Conservation (phyloP, 1,140 invertebrate species). For the Brachionus asplanchnoidis region DNA sequence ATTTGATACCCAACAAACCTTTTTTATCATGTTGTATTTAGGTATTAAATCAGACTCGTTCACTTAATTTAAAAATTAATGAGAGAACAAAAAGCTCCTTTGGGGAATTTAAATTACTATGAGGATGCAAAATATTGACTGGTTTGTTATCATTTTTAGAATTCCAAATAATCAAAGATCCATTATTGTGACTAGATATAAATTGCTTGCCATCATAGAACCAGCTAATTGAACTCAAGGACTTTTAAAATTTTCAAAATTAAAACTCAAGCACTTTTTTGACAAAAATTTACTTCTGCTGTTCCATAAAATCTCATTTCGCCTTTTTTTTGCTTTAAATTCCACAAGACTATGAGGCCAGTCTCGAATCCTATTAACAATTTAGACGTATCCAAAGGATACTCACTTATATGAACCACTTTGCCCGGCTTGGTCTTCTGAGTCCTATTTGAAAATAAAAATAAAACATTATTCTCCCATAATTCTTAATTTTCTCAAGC, state of each 20-base stretch:
- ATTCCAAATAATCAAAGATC: constrained; percentile 86
- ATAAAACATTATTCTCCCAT: background rate
- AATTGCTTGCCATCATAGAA: constrained; percentile 96
- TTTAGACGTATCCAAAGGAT: constrained; percentile 87
- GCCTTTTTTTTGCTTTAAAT: constrained; percentile 70
- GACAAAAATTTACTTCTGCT: constrained; percentile 48
- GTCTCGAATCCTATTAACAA: constrained; percentile 93
- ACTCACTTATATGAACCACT: constrained; percentile 88
- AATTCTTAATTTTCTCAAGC: constrained; percentile 58
- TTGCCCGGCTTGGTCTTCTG: constrained; percentile 65
- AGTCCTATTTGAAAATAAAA: background rate
- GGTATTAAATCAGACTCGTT: constrained; percentile 24
- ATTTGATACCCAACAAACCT: constrained; percentile 32
- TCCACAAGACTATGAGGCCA: constrained; percentile 90
- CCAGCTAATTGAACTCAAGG: constrained; percentile 82
- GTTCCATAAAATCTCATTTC: constrained; percentile 52
- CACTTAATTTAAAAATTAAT: constrained; percentile 20
- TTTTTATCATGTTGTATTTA: constrained; percentile 29
- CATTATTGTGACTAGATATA: constrained; percentile 90
- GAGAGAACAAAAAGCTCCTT: background rate
- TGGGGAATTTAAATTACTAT: constrained; percentile 65
- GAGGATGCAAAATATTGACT: constrained; percentile 75
- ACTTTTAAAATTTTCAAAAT: constrained; percentile 55
- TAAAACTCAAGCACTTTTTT: background rate
- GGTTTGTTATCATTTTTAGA: constrained; percentile 70